Evolutionary conservation across 2,113 vertebrate genomes (phyloP).

Genomic region (Triplophysa tibetana): DNA sequence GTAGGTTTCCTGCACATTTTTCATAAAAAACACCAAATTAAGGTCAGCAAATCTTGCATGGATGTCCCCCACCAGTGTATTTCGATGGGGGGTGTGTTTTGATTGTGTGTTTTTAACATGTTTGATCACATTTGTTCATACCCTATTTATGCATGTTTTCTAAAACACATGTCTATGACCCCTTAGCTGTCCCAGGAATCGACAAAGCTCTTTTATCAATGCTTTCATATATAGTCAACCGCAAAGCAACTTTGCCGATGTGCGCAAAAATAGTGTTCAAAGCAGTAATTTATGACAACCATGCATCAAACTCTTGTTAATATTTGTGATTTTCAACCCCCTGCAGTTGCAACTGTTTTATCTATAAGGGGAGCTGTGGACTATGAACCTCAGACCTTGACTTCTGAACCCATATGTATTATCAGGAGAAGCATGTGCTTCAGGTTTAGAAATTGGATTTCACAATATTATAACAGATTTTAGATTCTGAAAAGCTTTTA

Average conservation of each 20-base stretch:
- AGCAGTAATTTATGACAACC: not conserved
- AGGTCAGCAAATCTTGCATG: constrained; percentile 39
- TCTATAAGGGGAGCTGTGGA: constrained; percentile 64
- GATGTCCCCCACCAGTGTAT: not conserved
- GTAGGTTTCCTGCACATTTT: not conserved
- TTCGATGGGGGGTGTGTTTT: too few relatives aligned
- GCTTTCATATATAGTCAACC: not conserved
- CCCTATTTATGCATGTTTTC: not conserved
- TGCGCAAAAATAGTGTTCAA: constrained; percentile 30
- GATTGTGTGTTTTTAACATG: too few relatives aligned
- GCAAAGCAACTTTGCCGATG: not conserved
- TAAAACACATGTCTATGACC: not conserved
- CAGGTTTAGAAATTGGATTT: constrained; percentile 46
- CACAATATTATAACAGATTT: constrained; percentile 32
- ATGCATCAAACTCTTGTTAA: constrained; percentile 58
- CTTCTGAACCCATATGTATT: constrained; percentile 61
- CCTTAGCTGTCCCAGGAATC: not conserved
- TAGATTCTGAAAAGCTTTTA: not conserved
- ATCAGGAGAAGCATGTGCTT: constrained; percentile 66
- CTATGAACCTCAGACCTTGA: constrained; percentile 68
- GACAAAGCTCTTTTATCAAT: not conserved
- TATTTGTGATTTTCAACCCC: constrained; percentile 58
- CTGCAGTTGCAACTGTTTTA: constrained; percentile 62
- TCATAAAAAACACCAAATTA: not conserved
- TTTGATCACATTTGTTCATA: too few relatives aligned